Evolutionary conservation across 2,888 invertebrate genomes (phyloP), one percentile per base, ranked within the genome.

Genomic region (Galerucella pusilla): DNA sequence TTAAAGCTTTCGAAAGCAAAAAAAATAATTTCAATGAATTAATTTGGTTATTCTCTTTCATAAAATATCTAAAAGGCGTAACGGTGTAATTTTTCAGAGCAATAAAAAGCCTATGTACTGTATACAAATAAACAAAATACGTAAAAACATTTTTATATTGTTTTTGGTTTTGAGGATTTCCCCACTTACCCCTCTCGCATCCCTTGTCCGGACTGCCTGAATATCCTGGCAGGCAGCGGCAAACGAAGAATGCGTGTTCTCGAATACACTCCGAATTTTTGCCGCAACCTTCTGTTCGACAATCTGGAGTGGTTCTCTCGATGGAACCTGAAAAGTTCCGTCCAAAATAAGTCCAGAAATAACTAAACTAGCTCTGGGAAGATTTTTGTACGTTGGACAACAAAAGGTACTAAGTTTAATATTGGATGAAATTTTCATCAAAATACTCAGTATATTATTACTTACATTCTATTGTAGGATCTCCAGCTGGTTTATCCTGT

Each of bases 401-500:
- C 11, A 20, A 66, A 60, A 67, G 69, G n/a, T n/a, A n/a, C n/a
- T n/a, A n/a, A n/a, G n/a, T n/a, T n/a, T n/a, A n/a, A n/a, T n/a
- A n/a, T n/a, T n/a, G n/a, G n/a, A n/a, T n/a, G n/a, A n/a, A n/a
- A n/a, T n/a, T 28, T 28, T 3, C 28, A 28, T 3, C 1, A 28
- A 28, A 28, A 28, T 3, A 28, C 3, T 28, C 3, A 2, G 1
- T 14, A 59, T 46, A 16, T 45, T 57, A 46, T 4, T 81, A 91
- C 94, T 92, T 89, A 96, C 96, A 96, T 91, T 94, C 93, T 83
- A 93, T 92, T 84, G 93, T 92, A 28, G 96, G 95, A 90, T 97
- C 94, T 73, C 96, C 97, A 77, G 92, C 91, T 66, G 96, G 96
- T 88, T 91, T 94, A 84, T 93, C 92, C 52, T 93, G 90, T 68